A percentile compares a stretch with the other conserved stretches of the same genome.
These are phyloP conservation scores for Hiodon alosoides DNA, from an alignment of 2,113 vertebrate genomes.

Conservation along the genomic window DNA sequence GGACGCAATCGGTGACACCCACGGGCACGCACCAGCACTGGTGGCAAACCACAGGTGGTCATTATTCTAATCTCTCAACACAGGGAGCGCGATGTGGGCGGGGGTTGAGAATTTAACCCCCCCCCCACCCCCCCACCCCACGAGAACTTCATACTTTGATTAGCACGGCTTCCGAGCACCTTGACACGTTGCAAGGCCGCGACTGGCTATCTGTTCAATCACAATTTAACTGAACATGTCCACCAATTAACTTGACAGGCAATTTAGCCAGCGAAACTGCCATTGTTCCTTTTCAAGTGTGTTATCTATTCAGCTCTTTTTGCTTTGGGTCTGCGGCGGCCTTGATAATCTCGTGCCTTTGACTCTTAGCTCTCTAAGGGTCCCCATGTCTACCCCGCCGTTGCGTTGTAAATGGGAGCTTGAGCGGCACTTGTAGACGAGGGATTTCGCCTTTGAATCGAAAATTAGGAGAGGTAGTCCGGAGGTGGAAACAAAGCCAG, in stretches of 20 bases:
- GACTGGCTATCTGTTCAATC: not conserved
- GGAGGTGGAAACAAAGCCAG: slow-evolving; percentile 22
- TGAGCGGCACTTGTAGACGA: not conserved
- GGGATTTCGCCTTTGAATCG: not conserved
- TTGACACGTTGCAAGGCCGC: not conserved
- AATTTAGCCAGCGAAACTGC: not conserved
- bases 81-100: not conserved
- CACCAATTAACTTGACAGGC: not conserved
- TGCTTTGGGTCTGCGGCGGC: not conserved
- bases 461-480: slow-evolving; percentile 17
- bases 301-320: too few species aligned
- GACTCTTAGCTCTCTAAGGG: not conserved
- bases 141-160: too few species aligned
- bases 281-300: not conserved
- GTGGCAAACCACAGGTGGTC: not conserved
- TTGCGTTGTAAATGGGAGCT: not conserved
- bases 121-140: not conserved
- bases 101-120: not conserved
- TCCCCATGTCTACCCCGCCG: too few species aligned
- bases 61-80: slow-evolving; percentile 7
- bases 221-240: not conserved
- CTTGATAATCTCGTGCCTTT: not conserved
- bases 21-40: slow-evolving; percentile 17
- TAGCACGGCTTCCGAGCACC: not conserved
- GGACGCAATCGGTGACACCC: slow-evolving; percentile 51